Evolutionary conservation across 2,113 vertebrate genomes (phyloP).

Genomic region (Mugil cephalus): DNA sequence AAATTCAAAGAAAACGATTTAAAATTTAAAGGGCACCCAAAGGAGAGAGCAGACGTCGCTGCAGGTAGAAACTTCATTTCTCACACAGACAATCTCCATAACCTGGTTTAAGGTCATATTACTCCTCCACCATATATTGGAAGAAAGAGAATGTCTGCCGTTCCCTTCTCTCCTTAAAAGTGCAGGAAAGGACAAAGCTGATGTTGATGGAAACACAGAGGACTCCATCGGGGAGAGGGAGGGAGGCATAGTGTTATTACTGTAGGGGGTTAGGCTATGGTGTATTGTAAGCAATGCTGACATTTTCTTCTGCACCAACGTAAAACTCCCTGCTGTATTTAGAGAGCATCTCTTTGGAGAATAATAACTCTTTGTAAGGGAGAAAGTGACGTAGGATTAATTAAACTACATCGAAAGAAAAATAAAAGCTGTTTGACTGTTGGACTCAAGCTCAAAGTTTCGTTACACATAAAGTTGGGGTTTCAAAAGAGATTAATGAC

Average conservation of each 20-base stretch:
- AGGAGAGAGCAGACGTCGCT: conserved; percentile 8
- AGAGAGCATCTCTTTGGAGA: too few relatives aligned
- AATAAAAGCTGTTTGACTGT: too few relatives aligned
- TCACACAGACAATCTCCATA: not conserved
- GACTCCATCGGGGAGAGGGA: not conserved
- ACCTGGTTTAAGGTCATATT: not conserved
- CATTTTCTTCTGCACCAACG: not conserved
- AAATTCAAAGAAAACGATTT: conserved; percentile 16
- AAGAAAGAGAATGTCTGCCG: not conserved
- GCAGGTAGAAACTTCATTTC: not conserved
- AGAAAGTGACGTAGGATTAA: not conserved
- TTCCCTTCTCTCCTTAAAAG: not conserved
- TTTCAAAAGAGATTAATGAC: too few relatives aligned
- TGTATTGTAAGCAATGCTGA: not conserved
- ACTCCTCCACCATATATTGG: not conserved
- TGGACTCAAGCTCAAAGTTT: too few relatives aligned
- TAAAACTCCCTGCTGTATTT: not conserved
- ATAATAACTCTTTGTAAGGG: not conserved
- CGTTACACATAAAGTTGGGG: too few relatives aligned
- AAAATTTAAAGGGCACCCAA: not conserved
- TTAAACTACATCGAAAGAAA: too few relatives aligned
- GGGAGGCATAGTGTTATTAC: too few relatives aligned
- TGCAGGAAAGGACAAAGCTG: not conserved
- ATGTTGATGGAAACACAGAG: not conserved
- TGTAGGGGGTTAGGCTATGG: not conserved